A percentile compares a stretch with the other conserved stretches of the same genome.
Evolutionary conservation across 37 sponge, comb jelly and placozoan genomes (phyloP).

Genomic region (Haliclona indistincta): DNA sequence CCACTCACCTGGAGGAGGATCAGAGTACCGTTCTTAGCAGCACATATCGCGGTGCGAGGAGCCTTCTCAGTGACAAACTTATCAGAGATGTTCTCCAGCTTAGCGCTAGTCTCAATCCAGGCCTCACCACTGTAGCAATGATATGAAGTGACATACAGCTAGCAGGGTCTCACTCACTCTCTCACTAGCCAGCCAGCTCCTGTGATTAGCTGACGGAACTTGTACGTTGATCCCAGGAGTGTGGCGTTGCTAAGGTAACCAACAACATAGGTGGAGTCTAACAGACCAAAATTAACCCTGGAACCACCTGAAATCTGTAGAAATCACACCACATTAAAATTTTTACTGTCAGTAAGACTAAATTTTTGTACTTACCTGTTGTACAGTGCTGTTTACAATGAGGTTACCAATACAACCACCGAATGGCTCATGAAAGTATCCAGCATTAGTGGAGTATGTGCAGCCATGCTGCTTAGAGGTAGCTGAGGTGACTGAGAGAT

Average conservation of each 20-base stretch:
- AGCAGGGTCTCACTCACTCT: too few relatives aligned
- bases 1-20: constrained; percentile 50
- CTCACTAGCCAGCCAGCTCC: constrained; percentile 80
- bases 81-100: constrained; percentile 34
- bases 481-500: too few relatives aligned
- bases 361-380: too few relatives aligned
- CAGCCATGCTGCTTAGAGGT: too few relatives aligned
- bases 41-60: constrained; percentile 60
- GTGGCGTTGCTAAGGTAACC: constrained; percentile 63
- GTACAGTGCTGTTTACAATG: too few relatives aligned
- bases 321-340: too few relatives aligned
- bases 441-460: too few relatives aligned
- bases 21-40: constrained; percentile 45
- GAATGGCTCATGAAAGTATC: too few relatives aligned
- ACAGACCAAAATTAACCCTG: constrained; percentile 64
- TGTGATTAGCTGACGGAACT: constrained; percentile 34
- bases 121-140: constrained; percentile 52
- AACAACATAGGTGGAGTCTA: constrained; percentile 15
- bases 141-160: too few relatives aligned
- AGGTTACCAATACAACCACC: too few relatives aligned
- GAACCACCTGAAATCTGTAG: constrained; percentile 21
- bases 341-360: too few relatives aligned
- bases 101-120: constrained; percentile 46
- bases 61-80: constrained; percentile 68
- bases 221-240: constrained; percentile 8